phyloP scores from a whole-genome alignment of 92 coral and sea anemone genomes.

The Pocillopora meandrina region DNA sequence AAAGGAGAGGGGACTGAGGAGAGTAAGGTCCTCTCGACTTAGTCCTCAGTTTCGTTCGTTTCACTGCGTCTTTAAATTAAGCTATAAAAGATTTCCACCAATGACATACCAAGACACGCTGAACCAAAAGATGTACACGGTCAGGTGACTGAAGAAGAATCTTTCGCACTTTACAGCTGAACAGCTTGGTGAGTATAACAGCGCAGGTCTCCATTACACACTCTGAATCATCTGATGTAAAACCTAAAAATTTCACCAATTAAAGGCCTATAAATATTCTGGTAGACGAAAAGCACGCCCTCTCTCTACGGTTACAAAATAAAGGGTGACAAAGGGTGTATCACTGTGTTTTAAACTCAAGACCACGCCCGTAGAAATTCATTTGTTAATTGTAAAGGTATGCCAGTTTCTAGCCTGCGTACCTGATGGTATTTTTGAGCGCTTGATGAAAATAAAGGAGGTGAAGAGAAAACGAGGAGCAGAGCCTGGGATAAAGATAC shows the following conservation, averaged over 20 bases:
- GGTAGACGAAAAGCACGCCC: background rate
- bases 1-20: conserved; percentile 1
- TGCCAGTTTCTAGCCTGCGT: too few relatives aligned
- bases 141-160: conserved; percentile 22
- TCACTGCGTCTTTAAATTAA: too few relatives aligned
- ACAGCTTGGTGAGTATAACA: conserved; percentile 18
- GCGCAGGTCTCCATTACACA: conserved; percentile 9
- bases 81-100: background rate
- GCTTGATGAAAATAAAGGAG: too few relatives aligned
- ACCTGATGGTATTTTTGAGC: too few relatives aligned
- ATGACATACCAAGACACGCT: conserved; percentile 34
- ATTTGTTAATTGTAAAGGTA: background rate
- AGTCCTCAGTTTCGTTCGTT: background rate
- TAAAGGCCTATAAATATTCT: background rate
- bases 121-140: conserved; percentile 6
- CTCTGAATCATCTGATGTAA: conserved; percentile 14
- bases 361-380: too few relatives aligned
- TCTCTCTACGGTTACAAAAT: background rate
- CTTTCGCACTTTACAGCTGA: conserved; percentile 13
- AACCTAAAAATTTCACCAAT: background rate
- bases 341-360: too few relatives aligned
- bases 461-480: too few relatives aligned
- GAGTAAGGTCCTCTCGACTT: background rate
- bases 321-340: too few relatives aligned
- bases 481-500: too few relatives aligned